These are phyloP conservation scores for Autographa pulchrina DNA, from an alignment of 2,888 invertebrate genomes.

Conservation along the genomic window DNA sequence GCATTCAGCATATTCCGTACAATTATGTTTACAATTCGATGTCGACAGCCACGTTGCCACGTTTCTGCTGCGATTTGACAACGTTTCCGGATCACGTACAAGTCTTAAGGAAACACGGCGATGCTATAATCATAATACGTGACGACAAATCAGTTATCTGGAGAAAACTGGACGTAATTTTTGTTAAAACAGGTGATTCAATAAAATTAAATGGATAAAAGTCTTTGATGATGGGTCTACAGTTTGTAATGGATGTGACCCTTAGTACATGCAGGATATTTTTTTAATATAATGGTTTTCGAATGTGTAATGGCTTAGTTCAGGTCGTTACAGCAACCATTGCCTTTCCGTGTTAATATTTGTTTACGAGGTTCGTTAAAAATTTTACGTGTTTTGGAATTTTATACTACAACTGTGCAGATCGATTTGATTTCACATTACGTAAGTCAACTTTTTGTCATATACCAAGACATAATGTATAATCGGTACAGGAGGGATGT, in stretches of 20 bases:
- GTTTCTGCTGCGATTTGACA: conserved; percentile 1
- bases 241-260: background rate
- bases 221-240: background rate
- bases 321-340: no score
- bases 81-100: background rate
- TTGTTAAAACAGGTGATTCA: background rate
- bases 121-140: background rate
- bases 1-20: background rate
- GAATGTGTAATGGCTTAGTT: no score
- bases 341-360: no score
- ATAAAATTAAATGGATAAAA: background rate
- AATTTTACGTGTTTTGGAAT: no score
- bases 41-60: background rate
- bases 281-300: no score
- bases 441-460: no score
- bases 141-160: background rate
- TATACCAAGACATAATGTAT: background rate
- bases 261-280: no score
- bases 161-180: background rate
- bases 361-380: no score
- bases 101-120: conserved; percentile 2
- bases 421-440: no score
- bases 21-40: background rate
- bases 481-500: no score
- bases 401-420: no score